A percentile compares a stretch with the other conserved stretches of the same genome.
phyloP scores from a whole-genome alignment of 1,140 invertebrate genomes.

The Macrostomum lignano region DNA sequence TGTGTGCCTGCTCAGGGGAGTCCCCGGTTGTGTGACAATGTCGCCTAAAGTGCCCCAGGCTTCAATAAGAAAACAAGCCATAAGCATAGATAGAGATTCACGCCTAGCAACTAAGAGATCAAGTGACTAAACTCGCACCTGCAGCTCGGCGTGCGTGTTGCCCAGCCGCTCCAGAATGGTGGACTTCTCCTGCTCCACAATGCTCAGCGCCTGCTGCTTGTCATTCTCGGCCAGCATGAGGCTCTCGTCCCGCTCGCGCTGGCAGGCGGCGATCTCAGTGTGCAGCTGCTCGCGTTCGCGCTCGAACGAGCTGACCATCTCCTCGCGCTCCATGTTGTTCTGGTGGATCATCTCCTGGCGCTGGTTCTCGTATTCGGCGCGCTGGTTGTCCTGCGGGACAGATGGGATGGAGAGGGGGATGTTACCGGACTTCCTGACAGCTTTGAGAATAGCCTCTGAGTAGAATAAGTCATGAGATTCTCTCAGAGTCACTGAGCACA shows the following conservation, averaged over 20 bases:
- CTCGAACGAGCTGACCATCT: constrained; percentile 11
- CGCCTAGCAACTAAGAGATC: too few species aligned
- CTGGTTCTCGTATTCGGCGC: constrained; percentile 16
- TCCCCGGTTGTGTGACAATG: too few species aligned
- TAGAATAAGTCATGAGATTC: too few species aligned
- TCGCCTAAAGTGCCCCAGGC: too few species aligned
- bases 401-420: too few species aligned
- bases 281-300: constrained; percentile 18
- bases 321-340: constrained; percentile 21
- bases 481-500: too few species aligned
- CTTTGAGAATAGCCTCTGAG: too few species aligned
- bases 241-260: constrained; percentile 20
- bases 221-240: constrained; percentile 26
- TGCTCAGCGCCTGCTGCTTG: constrained; percentile 21
- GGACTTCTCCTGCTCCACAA: constrained; percentile 24
- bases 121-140: too few species aligned
- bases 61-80: too few species aligned
- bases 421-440: too few species aligned
- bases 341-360: constrained; percentile 17
- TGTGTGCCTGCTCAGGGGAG: too few species aligned
- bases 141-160: constrained; percentile 15
- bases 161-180: constrained; percentile 19
- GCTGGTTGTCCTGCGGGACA: constrained; percentile 19
- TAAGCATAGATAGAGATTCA: too few species aligned
- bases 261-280: constrained; percentile 14